Base-by-base conservation (phyloP, 2,888 invertebrate genomes). In the Platycnemis pennipes region DNA sequence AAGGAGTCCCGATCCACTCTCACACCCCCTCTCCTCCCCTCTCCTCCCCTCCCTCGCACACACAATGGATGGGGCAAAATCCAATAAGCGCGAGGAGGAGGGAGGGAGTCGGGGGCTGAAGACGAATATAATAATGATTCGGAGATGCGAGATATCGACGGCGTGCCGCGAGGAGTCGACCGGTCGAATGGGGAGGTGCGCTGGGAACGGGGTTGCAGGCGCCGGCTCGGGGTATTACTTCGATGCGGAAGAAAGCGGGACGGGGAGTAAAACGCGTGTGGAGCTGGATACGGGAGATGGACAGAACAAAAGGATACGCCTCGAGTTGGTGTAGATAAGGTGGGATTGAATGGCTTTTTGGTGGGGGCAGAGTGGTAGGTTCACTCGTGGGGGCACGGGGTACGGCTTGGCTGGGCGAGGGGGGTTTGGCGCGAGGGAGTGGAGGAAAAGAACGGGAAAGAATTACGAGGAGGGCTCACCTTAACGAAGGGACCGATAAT, bases 401-500 rank as follows among this genome's bases (percentile, higher is more conserved):
- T 37, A 26, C 7, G 37, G 63, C 4, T 63, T 22, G 37, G 77
- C 37, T 77, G 37, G 77, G 8, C 13, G 77, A 37, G 69, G 37
- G 45, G 45, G 87, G n/a, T 77, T n/a, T 13, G 87, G 44, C 45
- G 44, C 37, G 7, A 86, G 42, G 63, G 63, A n/a, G 63, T 8
- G 87, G 26, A 45, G 87, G 19, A 45, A 37, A 11, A 16, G 37
- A 31, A 4, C 8, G 45, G 46, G 87, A n/a, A 45, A 44, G 87
- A 87, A n/a, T n/a, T 87, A 46, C 87, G 87, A 46, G 7, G 45
- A 46, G 44, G 37, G 16, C 77, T 46, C n/a, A 7, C 26, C 46
- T 87, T 44, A 87, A 46, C 87, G 87, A 87, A 87, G n/a, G 87
- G 87, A 16, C 87, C 87, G 87, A 46, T 87, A 87, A 87, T 87